These are phyloP conservation scores for Naja naja DNA, from an alignment of 2,113 vertebrate genomes.

Conservation along the genomic window DNA sequence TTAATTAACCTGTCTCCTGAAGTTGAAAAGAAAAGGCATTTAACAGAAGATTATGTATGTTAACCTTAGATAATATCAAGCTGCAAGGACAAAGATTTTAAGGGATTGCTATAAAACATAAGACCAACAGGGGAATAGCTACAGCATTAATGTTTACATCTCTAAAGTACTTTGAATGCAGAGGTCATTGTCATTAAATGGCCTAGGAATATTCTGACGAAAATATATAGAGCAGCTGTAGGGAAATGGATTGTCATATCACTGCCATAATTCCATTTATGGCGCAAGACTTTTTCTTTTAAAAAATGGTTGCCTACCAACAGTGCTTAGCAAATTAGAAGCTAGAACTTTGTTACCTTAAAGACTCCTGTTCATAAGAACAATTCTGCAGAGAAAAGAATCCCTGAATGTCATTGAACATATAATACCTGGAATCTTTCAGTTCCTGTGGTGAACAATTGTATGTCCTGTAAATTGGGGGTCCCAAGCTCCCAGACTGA, in stretches of 20 bases:
- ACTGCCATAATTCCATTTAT: background rate
- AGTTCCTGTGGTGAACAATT: background rate
- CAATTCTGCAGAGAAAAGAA: background rate
- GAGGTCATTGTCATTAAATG: background rate
- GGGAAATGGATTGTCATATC: background rate
- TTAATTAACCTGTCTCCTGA: constrained; percentile 44
- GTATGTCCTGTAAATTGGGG: background rate
- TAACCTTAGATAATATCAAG: constrained; percentile 13
- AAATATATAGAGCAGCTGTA: background rate
- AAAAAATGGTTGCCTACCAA: background rate
- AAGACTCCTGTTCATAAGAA: background rate
- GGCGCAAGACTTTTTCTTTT: background rate
- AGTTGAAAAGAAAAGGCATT: constrained; percentile 45
- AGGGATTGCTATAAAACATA: background rate
- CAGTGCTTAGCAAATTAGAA: background rate
- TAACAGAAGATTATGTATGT: constrained; percentile 33
- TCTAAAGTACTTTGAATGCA: background rate
- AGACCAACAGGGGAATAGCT: background rate
- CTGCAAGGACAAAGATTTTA: constrained; percentile 9
- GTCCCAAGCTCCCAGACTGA: background rate
- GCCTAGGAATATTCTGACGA: background rate
- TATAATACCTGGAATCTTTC: background rate
- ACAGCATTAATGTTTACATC: background rate
- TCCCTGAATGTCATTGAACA: background rate
- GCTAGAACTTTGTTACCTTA: background rate